phyloP scores from a whole-genome alignment of 2,888 invertebrate species.

The Epirrhoe alternata region DNA sequence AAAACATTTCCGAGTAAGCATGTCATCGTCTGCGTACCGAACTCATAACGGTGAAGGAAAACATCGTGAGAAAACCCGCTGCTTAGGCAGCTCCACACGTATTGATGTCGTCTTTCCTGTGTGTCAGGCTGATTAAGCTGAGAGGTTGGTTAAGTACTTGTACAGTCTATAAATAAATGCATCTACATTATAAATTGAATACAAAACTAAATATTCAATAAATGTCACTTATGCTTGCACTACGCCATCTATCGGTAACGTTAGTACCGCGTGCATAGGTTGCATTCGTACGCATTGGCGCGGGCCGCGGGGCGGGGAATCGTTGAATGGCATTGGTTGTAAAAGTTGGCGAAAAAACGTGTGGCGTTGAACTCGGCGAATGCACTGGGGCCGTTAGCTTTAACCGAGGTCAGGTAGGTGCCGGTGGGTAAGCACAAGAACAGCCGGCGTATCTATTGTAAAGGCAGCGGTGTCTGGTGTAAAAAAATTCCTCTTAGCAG shows the following conservation, averaged over 20 bases:
- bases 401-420: slow-evolving; percentile 77
- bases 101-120: too few relatives aligned
- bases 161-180: too few relatives aligned
- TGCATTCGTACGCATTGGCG: slow-evolving; percentile 25
- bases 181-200: background rate
- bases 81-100: too few relatives aligned
- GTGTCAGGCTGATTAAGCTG: too few relatives aligned
- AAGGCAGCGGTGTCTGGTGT: slow-evolving; percentile 14
- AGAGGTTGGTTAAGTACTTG: too few relatives aligned
- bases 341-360: slow-evolving; percentile 71
- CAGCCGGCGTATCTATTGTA: slow-evolving; percentile 39
- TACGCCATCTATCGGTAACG: slow-evolving; percentile 35
- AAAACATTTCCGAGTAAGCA: too few relatives aligned
- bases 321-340: slow-evolving; percentile 56
- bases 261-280: slow-evolving; percentile 25
- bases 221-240: background rate
- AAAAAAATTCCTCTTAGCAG: slow-evolving; percentile 41
- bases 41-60: too few relatives aligned
- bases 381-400: slow-evolving; percentile 75
- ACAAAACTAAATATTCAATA: background rate
- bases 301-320: slow-evolving; percentile 17
- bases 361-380: slow-evolving; percentile 75
- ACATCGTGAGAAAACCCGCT: too few relatives aligned
- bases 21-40: too few relatives aligned
- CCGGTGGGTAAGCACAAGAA: slow-evolving; percentile 32